Evolutionary conservation across 2,888 invertebrate genomes (phyloP).

Genomic region (Epirrhoe tristata): DNA sequence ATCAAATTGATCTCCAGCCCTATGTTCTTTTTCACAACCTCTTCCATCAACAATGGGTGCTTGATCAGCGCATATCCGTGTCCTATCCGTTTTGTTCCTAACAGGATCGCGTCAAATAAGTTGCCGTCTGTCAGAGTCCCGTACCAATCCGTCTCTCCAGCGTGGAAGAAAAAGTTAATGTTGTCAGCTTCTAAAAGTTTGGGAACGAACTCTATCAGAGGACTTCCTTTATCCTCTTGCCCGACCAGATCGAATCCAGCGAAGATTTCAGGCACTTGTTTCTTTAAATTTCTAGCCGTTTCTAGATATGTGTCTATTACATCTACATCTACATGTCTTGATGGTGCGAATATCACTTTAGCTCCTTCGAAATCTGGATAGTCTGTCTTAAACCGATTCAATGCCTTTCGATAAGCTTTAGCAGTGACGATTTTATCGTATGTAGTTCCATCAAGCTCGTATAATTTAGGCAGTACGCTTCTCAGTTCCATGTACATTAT

Average conservation of each 20-base stretch:
- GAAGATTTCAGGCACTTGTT: constrained; percentile 86
- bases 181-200: constrained; percentile 78
- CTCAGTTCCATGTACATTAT: constrained; percentile 90
- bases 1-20: constrained; percentile 92
- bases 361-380: constrained; percentile 89
- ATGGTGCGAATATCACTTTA: constrained; percentile 89
- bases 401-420: constrained; percentile 83
- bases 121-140: constrained; percentile 89
- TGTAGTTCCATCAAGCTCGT: constrained; percentile 87
- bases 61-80: constrained; percentile 91
- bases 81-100: constrained; percentile 91
- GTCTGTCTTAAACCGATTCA: constrained; percentile 83
- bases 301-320: constrained; percentile 76
- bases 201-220: constrained; percentile 86
- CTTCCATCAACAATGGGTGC: constrained; percentile 88
- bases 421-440: constrained; percentile 85
- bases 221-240: constrained; percentile 89
- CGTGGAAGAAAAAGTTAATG: constrained; percentile 91
- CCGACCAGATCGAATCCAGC: constrained; percentile 94
- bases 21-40: constrained; percentile 85
- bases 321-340: constrained; percentile 71
- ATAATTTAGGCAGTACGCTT: constrained; percentile 86
- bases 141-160: constrained; percentile 93
- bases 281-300: constrained; percentile 69
- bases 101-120: constrained; percentile 90